Evolutionary conservation across 2,113 vertebrate genomes (phyloP).

Genomic region (Melanerpes formicivorus): DNA sequence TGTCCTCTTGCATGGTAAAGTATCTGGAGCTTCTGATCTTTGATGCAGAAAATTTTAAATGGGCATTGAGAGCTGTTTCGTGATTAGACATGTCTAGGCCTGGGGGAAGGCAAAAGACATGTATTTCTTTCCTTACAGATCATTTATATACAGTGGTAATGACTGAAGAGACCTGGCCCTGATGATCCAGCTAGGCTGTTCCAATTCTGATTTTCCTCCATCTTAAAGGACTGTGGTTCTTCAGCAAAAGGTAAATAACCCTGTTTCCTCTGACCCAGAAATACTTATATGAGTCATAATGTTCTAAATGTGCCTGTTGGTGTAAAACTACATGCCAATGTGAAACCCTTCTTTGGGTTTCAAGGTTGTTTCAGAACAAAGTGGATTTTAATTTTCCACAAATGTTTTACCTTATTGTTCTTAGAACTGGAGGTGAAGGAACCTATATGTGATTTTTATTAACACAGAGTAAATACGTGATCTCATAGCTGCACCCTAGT

Average conservation of each 20-base stretch:
- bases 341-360: constrained; percentile 51
- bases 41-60: background rate
- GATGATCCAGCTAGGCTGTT: constrained; percentile 29
- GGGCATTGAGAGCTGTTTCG: background rate
- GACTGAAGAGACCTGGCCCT: background rate
- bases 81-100: background rate
- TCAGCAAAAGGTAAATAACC: constrained; percentile 67
- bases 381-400: constrained; percentile 35
- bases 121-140: background rate
- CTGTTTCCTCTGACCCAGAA: constrained; percentile 65
- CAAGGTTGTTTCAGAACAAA: constrained; percentile 56
- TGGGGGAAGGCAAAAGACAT: background rate
- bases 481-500: background rate
- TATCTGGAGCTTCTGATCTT: background rate
- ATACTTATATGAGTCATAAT: constrained; percentile 60
- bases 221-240: constrained; percentile 28
- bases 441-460: constrained; percentile 26
- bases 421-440: constrained; percentile 3
- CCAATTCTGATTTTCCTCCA: background rate
- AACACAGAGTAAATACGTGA: constrained; percentile 15
- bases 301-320: constrained; percentile 65
- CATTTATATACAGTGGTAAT: background rate
- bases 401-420: constrained; percentile 42
- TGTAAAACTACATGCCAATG: constrained; percentile 49
- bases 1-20: background rate